A percentile compares a stretch with the other conserved stretches of the same genome.
phyloP scores from a whole-genome alignment of 2,888 invertebrate species.

The Nomada lathburiana region DNA sequence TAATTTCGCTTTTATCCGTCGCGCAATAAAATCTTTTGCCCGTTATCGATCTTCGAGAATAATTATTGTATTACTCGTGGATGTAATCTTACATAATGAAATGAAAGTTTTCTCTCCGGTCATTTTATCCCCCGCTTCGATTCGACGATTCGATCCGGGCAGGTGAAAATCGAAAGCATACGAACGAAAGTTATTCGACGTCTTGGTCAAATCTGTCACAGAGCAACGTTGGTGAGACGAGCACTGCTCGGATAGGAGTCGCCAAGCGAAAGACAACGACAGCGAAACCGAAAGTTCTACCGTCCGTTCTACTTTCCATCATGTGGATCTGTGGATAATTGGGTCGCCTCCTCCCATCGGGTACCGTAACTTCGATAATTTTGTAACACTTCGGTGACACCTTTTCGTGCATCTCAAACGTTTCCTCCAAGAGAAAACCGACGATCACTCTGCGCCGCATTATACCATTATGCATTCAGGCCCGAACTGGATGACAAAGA shows the following conservation, averaged over 20 bases:
- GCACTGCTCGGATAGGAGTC: slow-evolving; percentile 68
- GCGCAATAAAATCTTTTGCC: no score
- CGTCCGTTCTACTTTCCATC: slow-evolving; percentile 82
- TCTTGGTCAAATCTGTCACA: slow-evolving; percentile 20
- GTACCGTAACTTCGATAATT: not conserved
- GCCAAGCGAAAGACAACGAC: slow-evolving; percentile 75
- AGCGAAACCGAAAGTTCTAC: slow-evolving; percentile 81
- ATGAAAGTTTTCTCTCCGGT: not conserved
- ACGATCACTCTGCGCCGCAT: no score
- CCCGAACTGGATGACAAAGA: not conserved
- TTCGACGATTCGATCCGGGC: not conserved
- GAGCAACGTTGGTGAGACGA: slow-evolving; percentile 1
- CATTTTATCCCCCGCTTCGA: not conserved
- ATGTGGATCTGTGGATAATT: slow-evolving; percentile 68
- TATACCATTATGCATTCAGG: not conserved
- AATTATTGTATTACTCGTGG: no score
- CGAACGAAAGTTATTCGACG: slow-evolving; percentile 2
- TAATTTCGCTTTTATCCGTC: no score
- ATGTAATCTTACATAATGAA: not conserved
- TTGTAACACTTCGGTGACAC: no score
- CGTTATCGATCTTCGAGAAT: no score
- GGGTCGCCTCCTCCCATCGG: slow-evolving; percentile 57
- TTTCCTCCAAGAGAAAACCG: no score
- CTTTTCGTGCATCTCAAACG: no score
- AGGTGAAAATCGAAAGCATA: slow-evolving; percentile 31